Evolutionary conservation across 64 coral and sea anemone species (phyloP), one percentile per base, ranked within the genome.

Genomic region (Porites lutea): DNA sequence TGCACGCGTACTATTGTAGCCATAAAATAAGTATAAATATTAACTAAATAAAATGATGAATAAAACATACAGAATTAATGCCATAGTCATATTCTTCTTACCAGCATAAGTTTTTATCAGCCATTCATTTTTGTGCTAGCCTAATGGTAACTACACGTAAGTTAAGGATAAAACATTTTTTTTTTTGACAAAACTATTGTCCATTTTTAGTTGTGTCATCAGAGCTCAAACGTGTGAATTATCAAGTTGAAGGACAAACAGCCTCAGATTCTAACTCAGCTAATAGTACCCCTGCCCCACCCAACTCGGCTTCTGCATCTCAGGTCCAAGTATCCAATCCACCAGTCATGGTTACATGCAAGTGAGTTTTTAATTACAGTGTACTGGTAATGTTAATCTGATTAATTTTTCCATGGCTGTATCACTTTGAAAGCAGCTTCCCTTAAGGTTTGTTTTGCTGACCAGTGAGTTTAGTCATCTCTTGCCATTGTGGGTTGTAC

Each of bases 141-240:
- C 14, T 9, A 73, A 73, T 9, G 15, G 44, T 46, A 46, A 8
- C 7, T 15, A 46, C 15, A 1, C 20, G 8, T 9, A 9, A 57
- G 15, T 12, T 57, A 82, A 82, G 27, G 4, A 51, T 50, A 13
- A 13, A 19, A 11, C 54, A 57, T 2, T 4, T 12, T 4, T 52
- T 6, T 18, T 82, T 4, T 59, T 2, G 79, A 57, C 16, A 51
- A 52, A 55, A 57, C 16, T 57, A 3, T 22, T 22, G 8, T 21
- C 20, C 78, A 48, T 52, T 83, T 72, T 49, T 79, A 98, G 96
- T 98, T 68, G 96, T 96, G 48, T 90, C 96, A 13, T 84, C 91
- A 15, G 83, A 96, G 49, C 87, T 98, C 66, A 93, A 86, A 58
- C n/a, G 87, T 47, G 21, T 98, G 18, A 88, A 91, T 54, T 98